Percentiles rank a stretch among this genome's conserved stretches.
Evolutionary conservation across 2,888 invertebrate genomes (phyloP).

Genomic region (Nymphalis c-album): DNA sequence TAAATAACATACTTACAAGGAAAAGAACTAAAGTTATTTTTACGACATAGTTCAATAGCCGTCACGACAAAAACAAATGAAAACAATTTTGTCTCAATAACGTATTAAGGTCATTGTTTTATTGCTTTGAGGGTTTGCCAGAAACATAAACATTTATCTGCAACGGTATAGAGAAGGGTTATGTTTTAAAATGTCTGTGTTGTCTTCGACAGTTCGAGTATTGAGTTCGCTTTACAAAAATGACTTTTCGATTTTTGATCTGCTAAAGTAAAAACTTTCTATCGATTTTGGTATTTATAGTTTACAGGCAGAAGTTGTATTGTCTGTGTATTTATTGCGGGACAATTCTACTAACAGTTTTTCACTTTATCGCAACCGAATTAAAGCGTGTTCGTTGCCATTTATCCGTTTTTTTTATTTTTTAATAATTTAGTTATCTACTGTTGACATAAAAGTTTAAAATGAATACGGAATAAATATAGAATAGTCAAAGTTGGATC

Average conservation of each 20-base stretch:
- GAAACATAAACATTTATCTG: conserved; percentile 8
- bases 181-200: conserved; percentile 8
- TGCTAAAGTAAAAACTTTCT: not conserved
- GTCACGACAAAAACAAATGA: conserved; percentile 11
- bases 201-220: not conserved
- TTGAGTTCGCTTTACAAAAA: not conserved
- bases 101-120: conserved; percentile 15
- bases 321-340: too few relatives aligned
- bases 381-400: too few relatives aligned
- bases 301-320: too few relatives aligned
- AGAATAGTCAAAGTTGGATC: too few relatives aligned
- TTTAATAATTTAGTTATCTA: too few relatives aligned
- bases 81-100: conserved; percentile 14
- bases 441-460: too few relatives aligned
- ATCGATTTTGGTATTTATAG: not conserved
- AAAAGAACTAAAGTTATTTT: conserved; percentile 5
- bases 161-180: not conserved
- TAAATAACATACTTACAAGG: not conserved
- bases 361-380: too few relatives aligned
- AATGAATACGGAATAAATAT: too few relatives aligned
- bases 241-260: not conserved
- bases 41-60: conserved; percentile 3
- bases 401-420: too few relatives aligned
- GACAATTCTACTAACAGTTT: too few relatives aligned
- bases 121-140: conserved; percentile 18